A percentile compares a stretch with the other conserved stretches of the same genome.
Conservation (phyloP, 2,797 vertebrate genomes). For the Hippocampus kuda region DNA sequence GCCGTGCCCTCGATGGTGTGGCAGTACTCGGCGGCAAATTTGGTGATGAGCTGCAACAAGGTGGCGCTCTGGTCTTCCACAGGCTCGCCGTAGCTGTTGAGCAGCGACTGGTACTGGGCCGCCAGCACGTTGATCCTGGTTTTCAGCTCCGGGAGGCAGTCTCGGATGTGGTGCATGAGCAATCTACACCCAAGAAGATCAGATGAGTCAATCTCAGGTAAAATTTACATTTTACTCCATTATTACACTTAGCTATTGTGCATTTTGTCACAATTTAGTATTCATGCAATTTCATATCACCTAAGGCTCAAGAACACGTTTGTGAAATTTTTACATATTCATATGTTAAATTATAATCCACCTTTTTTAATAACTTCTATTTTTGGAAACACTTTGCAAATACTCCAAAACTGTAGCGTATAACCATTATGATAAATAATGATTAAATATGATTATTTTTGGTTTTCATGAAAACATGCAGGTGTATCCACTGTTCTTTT, state of each 20-base stretch:
- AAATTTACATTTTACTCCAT: not conserved
- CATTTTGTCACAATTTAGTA: too few species aligned
- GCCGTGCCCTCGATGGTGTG: constrained; percentile 98
- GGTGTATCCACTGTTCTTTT: not conserved
- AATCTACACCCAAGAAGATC: constrained; percentile 59
- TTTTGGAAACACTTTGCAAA: too few species aligned
- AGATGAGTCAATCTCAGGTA: not conserved
- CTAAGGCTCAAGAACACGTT: too few species aligned
- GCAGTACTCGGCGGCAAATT: constrained; percentile 97
- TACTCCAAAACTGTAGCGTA: too few species aligned
- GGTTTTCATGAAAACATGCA: not conserved
- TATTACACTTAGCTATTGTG: too few species aligned
- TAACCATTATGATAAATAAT: not conserved
- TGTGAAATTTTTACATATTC: too few species aligned
- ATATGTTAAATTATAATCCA: too few species aligned
- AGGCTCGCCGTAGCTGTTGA: constrained; percentile 90
- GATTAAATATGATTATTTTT: not conserved
- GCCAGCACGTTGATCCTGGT: constrained; percentile 94
- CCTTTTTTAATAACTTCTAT: too few species aligned
- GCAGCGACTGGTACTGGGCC: constrained; percentile 90
- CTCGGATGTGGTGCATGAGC: constrained; percentile 96
- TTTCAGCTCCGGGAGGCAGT: constrained; percentile 95
- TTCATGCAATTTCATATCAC: too few species aligned
- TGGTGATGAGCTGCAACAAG: constrained; percentile 95
- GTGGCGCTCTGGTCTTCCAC: constrained; percentile 92